A percentile compares a stretch with the other conserved stretches of the same genome.
These are phyloP conservation scores for Notothenia coriiceps DNA, from an alignment of 2,113 vertebrate genomes.

Conservation along the genomic window DNA sequence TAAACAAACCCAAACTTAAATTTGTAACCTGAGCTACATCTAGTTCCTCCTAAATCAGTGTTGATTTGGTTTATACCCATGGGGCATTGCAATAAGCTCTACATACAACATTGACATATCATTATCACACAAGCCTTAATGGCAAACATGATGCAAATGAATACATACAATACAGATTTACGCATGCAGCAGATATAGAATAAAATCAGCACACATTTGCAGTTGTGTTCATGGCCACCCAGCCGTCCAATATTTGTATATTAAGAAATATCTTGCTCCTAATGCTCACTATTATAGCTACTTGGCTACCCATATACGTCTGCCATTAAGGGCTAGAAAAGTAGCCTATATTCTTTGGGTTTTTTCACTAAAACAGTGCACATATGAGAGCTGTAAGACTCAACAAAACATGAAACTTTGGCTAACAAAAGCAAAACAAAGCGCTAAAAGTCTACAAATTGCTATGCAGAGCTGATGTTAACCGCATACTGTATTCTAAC, in stretches of 20 bases:
- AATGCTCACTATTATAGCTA: conserved; percentile 15
- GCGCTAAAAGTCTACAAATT: neutral
- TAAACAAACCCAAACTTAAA: conserved; percentile 13
- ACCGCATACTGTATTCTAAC: neutral
- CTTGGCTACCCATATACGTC: neutral
- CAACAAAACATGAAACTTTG: neutral
- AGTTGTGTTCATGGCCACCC: no score
- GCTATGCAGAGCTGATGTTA: neutral
- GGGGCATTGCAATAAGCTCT: conserved; percentile 7
- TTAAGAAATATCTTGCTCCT: conserved; percentile 7
- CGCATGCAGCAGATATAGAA: neutral
- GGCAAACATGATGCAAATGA: neutral
- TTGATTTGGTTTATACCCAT: neutral
- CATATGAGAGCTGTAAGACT: neutral
- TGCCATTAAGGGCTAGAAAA: conserved; percentile 6
- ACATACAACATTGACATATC: conserved; percentile 1
- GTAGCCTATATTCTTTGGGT: neutral
- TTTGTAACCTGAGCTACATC: conserved; percentile 6
- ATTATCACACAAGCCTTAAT: neutral
- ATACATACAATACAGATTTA: neutral
- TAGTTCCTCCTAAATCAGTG: neutral
- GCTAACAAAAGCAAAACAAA: neutral
- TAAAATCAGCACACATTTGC: neutral
- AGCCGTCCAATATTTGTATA: no score
- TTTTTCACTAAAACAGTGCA: neutral